Percentiles rank a stretch among this genome's conserved stretches.
These are phyloP conservation scores for Phrixothrix hirtus DNA, from an alignment of 2,888 invertebrate genomes.

Conservation along the genomic window DNA sequence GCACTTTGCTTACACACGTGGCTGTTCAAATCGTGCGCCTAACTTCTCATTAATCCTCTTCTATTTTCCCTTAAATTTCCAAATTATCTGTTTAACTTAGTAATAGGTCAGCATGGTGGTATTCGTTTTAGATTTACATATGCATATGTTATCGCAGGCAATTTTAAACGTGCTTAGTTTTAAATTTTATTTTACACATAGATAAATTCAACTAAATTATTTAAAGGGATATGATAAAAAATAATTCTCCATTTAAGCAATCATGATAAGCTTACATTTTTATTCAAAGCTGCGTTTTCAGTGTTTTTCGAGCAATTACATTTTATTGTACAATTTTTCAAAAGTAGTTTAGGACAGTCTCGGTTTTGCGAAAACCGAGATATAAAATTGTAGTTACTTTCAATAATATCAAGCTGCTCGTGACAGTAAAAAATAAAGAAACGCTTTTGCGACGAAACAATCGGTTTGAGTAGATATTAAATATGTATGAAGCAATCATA, in stretches of 20 bases:
- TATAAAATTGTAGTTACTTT: constrained; percentile 20
- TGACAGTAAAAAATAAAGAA: constrained; percentile 36
- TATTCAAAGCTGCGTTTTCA: constrained; percentile 14
- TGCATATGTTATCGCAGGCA: too few relatives aligned
- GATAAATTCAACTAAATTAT: too few relatives aligned
- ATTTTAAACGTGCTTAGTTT: too few relatives aligned
- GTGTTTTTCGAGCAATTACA: constrained; percentile 11
- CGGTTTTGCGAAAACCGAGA: constrained; percentile 8
- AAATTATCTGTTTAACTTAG: constrained; percentile 18
- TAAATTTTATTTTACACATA: too few relatives aligned
- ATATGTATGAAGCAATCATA: constrained; percentile 50
- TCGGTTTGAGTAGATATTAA: constrained; percentile 44
- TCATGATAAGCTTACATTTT: too few relatives aligned
- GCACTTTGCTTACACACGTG: constrained; percentile 32
- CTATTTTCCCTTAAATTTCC: constrained; percentile 23
- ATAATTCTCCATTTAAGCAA: too few relatives aligned
- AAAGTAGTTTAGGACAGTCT: constrained; percentile 3
- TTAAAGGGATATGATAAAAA: too few relatives aligned
- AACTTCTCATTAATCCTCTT: constrained; percentile 32
- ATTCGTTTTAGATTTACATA: neutral
- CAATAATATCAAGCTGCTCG: constrained; percentile 28
- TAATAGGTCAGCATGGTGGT: constrained; percentile 10
- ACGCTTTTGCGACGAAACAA: constrained; percentile 36
- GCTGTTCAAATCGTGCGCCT: constrained; percentile 28
- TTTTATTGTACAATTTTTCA: constrained; percentile 13